A percentile compares a stretch with the other conserved stretches of the same genome.
These are phyloP conservation scores for Anabas testudineus DNA, from an alignment of 2,797 vertebrate genomes.

Conservation along the genomic window DNA sequence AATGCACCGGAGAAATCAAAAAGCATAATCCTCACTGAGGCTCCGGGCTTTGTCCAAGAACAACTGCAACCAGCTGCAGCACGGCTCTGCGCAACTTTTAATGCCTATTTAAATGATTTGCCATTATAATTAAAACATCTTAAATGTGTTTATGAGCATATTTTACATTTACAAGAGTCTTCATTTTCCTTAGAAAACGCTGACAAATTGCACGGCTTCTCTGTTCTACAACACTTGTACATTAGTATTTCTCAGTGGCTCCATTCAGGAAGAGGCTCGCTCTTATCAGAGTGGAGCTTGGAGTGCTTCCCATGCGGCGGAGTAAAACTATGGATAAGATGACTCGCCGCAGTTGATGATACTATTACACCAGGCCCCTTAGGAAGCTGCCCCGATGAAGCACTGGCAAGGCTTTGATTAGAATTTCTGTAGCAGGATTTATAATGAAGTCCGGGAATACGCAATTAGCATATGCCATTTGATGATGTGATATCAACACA, in stretches of 20 bases:
- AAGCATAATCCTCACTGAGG: no score
- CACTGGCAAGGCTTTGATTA: constrained; percentile 64
- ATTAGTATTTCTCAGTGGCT: constrained; percentile 12
- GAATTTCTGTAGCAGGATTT: constrained; percentile 67
- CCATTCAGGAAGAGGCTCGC: constrained; percentile 10
- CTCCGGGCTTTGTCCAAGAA: no score
- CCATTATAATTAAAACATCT: constrained; percentile 9
- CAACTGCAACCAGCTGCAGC: no score
- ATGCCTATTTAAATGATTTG: constrained; percentile 1
- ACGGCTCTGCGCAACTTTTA: no score
- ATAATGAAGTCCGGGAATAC: constrained; percentile 70
- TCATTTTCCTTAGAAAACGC: constrained; percentile 11
- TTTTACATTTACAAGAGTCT: background rate
- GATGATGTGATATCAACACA: constrained; percentile 66
- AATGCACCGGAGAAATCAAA: no score
- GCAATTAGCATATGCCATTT: constrained; percentile 67
- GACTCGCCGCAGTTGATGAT: constrained; percentile 49
- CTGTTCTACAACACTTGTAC: background rate
- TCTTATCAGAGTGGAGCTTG: constrained; percentile 29
- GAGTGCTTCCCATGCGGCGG: constrained; percentile 32
- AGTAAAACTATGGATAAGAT: constrained; percentile 28
- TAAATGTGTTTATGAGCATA: background rate
- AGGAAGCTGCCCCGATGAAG: constrained; percentile 53
- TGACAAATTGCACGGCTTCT: background rate
- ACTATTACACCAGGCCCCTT: constrained; percentile 57